Percentiles rank a stretch among this genome's conserved stretches.
These are phyloP conservation scores for Zosterops lateralis DNA, from an alignment of 2,113 vertebrate species.

Conservation along the genomic window DNA sequence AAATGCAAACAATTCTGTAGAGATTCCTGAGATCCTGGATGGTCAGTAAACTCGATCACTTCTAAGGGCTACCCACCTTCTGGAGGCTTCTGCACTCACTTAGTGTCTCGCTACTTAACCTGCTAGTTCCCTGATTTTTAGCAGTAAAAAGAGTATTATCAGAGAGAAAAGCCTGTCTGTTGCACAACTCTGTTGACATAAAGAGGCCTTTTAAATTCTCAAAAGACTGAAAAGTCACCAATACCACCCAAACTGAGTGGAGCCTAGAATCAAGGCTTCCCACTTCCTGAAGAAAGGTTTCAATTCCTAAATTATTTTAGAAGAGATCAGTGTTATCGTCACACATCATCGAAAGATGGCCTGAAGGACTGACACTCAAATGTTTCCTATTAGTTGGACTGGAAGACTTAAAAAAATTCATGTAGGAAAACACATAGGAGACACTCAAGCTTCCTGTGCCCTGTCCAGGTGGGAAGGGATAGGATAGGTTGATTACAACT, in stretches of 20 bases:
- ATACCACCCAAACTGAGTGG: not conserved
- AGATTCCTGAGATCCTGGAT: not conserved
- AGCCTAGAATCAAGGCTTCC: not conserved
- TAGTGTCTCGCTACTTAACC: not conserved
- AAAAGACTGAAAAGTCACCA: not conserved
- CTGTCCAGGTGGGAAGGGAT: not conserved
- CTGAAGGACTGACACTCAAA: not conserved
- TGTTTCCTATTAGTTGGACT: not conserved
- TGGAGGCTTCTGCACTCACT: not conserved
- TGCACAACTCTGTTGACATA: not conserved
- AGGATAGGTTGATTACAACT: not conserved
- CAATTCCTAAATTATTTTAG: not conserved
- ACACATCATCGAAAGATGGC: not conserved
- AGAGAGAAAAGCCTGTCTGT: not conserved
- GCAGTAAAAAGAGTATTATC: not conserved
- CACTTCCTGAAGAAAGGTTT: not conserved
- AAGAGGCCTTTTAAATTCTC: not conserved
- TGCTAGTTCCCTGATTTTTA: not conserved
- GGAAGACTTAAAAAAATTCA: not conserved
- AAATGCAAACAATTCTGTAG: not conserved
- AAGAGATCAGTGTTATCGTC: not conserved
- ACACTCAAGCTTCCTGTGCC: not conserved
- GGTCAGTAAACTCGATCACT: not conserved
- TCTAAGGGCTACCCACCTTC: not conserved
- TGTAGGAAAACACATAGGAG: not conserved